phyloP scores from a whole-genome alignment of 2,888 invertebrate genomes.

The Tyria jacobaeae region DNA sequence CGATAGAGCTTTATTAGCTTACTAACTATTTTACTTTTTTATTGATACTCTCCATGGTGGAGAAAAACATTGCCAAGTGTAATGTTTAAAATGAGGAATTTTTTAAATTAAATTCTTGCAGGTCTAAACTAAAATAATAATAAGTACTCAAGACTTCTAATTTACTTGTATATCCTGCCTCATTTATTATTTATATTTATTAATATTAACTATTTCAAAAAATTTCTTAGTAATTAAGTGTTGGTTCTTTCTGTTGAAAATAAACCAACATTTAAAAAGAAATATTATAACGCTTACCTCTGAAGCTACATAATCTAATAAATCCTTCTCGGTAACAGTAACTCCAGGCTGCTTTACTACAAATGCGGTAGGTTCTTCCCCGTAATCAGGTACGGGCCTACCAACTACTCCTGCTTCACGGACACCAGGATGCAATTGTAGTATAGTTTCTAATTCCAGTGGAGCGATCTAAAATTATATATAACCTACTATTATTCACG shows the following conservation, averaged over 20 bases:
- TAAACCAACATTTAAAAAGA: background rate
- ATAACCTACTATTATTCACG: background rate
- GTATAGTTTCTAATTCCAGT: constrained; percentile 92
- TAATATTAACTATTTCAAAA: background rate
- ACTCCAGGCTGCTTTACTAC: constrained; percentile 87
- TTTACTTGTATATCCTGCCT: background rate
- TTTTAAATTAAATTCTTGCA: too few relatives aligned
- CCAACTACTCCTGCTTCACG: constrained; percentile 93
- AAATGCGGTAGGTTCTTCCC: constrained; percentile 91
- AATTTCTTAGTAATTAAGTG: background rate
- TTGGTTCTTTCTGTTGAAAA: background rate
- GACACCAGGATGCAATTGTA: constrained; percentile 90
- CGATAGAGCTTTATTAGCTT: too few relatives aligned
- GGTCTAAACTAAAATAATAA: too few relatives aligned
- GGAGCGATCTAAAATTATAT: constrained; percentile 88
- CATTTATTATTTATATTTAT: background rate
- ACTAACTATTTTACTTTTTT: too few relatives aligned
- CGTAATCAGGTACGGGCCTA: constrained; percentile 88
- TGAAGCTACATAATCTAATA: constrained; percentile 82
- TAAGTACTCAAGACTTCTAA: too few relatives aligned
- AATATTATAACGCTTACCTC: constrained; percentile 51
- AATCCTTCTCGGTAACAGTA: constrained; percentile 83
- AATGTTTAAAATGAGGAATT: too few relatives aligned
- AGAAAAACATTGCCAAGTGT: too few relatives aligned
- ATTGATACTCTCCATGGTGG: too few relatives aligned